Evolutionary conservation across 2,797 vertebrate genomes (phyloP).

Genomic region (Martes flavigula): DNA sequence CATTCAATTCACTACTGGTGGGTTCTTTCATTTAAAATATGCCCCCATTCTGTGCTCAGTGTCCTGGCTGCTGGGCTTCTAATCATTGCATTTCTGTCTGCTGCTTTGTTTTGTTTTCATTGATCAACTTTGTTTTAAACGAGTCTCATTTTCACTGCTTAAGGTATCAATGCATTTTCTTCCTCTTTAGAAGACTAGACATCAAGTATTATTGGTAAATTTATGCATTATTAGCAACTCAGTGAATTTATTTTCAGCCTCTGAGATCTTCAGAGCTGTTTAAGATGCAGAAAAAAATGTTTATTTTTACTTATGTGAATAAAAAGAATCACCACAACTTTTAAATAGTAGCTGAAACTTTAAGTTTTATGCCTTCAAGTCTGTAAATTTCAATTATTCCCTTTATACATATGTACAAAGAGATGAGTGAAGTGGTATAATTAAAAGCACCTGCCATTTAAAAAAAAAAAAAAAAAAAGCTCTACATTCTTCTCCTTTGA

Average conservation of each 20-base stretch:
- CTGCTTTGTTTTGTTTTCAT: constrained; percentile 36
- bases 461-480: not conserved
- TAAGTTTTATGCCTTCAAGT: not conserved
- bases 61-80: not conserved
- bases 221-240: not conserved
- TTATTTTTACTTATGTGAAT: constrained; percentile 41
- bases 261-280: not conserved
- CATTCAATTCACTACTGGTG: not conserved
- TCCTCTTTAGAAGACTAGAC: constrained; percentile 18
- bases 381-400: constrained; percentile 42
- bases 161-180: not conserved
- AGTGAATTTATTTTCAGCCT: constrained; percentile 46
- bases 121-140: not conserved
- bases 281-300: not conserved
- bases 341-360: constrained; percentile 9
- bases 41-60: rapidly evolving
- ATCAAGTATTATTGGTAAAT: constrained; percentile 48
- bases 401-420: not conserved
- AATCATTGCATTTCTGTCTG: not conserved
- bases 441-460: not conserved
- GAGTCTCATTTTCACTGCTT: constrained; percentile 39
- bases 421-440: not conserved
- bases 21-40: not conserved
- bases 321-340: constrained; percentile 24
- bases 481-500: not conserved